Evolutionary conservation across 2,888 invertebrate genomes (phyloP), one percentile per base, ranked within the genome.

Genomic region (Criorhina ranunculi): DNA sequence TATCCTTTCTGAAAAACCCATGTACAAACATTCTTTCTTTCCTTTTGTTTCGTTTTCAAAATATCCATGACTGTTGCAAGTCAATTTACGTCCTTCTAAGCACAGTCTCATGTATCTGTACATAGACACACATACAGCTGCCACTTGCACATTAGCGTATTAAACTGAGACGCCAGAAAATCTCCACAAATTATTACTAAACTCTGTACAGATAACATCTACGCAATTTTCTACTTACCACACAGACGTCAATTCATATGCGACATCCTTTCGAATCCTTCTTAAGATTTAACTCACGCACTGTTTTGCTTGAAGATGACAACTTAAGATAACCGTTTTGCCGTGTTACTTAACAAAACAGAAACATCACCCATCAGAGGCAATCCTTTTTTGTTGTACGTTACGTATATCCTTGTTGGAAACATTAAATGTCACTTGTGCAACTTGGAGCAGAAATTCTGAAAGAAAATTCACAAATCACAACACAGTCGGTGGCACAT

Each of bases 401-500:
- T 9, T n/a, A n/a, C 15, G 8, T 0, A 6, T 12, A 7, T 24
- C 24, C 24, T 24, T 24, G 24, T 12, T n/a, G 35, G 55, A 42
- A 35, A 69, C 33, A 55, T 69, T 69, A 55, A 69, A 69, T 19
- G 66, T 66, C 51, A 66, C 46, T 17, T 35, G 55, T 35, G 55
- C 55, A 35, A 35, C 17, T 12, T 15, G 9, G 12, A 17, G 9
- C 11, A 17, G 17, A 55, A 51, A 19, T 5, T 1, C 33, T 5
- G 12, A 12, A 12, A 29, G 7, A 11, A 49, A 64, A 40, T 46
- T 49, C 42, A 31, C 64, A 62, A 62, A 62, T 73, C 62, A 73
- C 33, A 35, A 44, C 73, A 73, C 73, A 73, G 62, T 73, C 8
- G 62, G 62, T 24, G 73, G 73, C 44, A 55, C 73, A 55, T 64